Evolutionary conservation across 2,797 vertebrate genomes (phyloP), one percentile per base, ranked within the genome.

Genomic region (Fringilla coelebs): DNA sequence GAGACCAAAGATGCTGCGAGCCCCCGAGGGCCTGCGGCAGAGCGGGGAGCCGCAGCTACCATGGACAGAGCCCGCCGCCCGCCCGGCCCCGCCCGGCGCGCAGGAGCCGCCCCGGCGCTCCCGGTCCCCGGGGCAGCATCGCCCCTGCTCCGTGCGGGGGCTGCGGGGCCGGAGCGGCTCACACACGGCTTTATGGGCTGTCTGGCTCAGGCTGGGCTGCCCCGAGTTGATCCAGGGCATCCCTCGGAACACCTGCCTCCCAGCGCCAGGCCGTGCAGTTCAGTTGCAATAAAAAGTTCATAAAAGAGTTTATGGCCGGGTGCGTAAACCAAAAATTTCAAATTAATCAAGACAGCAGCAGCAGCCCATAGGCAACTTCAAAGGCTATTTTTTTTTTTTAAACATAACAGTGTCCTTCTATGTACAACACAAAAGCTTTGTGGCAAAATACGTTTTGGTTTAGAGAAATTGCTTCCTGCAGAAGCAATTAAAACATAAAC

Each of bases 191-290:
- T 25, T 85, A 79, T 43, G 74, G 38, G 8, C 4, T 19, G 79
- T 7, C 65, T 34, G 72, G 7, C 81, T 36, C 2, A 41, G 80
- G 60, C 1, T 52, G 60, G 58, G 61, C 51, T 43, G 2, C 71
- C 18, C 36, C 4, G 28, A 83, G 72, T 77, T 90, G 94, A 82
- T 93, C 94, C 77, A 79, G 93, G 91, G 94, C 96, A 98, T 91
- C 97, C 97, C 97, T 96, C 89, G 57, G 65, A 98, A 98, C 98
- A 98, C 98, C 98, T 98, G 98, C 96, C 94, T 45, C 49, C 34
- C 72, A 63, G 94, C 62, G 28, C 95, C 88, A 85, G 94, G 96
- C 94, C 91, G 45, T 5, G 67, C 81, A 93, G 96, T 97, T 96
- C 97, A 66, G 97, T 97, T 97, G 97, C 98, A 97, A 97, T 98